These are phyloP conservation scores for Camponotus vicinus DNA, from an alignment of 1,140 invertebrate genomes.

Conservation along the genomic window DNA sequence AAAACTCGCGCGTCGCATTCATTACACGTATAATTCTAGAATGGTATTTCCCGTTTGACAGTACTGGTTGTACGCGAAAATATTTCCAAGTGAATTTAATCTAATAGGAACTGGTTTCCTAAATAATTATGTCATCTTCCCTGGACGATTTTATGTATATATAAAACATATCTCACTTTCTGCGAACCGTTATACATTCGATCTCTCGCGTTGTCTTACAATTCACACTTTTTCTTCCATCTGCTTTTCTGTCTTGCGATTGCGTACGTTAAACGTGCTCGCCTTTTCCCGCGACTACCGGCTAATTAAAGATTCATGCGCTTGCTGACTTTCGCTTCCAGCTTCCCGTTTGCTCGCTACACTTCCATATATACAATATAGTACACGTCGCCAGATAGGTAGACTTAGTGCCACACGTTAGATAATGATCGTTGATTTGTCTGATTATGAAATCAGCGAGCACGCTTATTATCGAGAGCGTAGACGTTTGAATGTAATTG, in stretches of 20 bases:
- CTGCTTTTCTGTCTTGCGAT: constrained; percentile 34
- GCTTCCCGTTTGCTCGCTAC: constrained; percentile 34
- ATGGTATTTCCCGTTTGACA: not conserved
- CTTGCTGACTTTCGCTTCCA: constrained; percentile 53
- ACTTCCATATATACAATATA: constrained; percentile 55
- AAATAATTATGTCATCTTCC: constrained; percentile 53
- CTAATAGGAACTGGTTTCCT: constrained; percentile 17
- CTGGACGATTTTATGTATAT: not conserved
- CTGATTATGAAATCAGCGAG: constrained; percentile 36
- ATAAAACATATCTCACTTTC: constrained; percentile 72
- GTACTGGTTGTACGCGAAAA: not conserved
- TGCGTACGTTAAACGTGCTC: constrained; percentile 64
- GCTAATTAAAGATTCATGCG: constrained; percentile 63
- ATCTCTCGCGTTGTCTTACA: constrained; percentile 14
- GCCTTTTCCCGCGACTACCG: constrained; percentile 62
- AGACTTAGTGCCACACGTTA: constrained; percentile 46
- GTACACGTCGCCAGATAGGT: constrained; percentile 26
- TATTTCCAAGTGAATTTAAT: constrained; percentile 25
- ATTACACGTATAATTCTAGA: not conserved
- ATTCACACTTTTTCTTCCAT: constrained; percentile 15
- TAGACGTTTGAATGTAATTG: not conserved
- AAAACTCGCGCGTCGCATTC: not conserved
- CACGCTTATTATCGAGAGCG: not conserved
- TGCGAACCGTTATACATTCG: constrained; percentile 45
- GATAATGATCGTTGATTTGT: constrained; percentile 56